phyloP scores from a whole-genome alignment of 2,888 invertebrate genomes.

The Drosophila recens region DNA sequence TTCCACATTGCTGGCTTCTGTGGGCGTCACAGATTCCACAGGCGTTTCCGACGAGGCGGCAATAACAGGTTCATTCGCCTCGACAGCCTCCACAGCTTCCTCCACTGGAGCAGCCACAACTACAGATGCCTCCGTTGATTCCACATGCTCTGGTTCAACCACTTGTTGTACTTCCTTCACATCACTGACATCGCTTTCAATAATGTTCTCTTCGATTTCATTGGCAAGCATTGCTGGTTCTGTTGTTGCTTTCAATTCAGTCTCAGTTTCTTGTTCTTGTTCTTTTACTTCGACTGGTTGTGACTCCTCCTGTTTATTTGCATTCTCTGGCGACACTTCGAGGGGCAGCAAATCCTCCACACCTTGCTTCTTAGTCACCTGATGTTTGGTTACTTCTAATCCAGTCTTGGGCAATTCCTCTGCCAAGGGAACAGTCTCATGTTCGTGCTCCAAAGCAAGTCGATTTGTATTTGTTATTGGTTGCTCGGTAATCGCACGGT shows the following conservation, averaged over 20 bases:
- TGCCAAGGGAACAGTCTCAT: slow-evolving; percentile 31
- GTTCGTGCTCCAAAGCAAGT: slow-evolving; percentile 61
- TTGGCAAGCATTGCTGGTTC: slow-evolving; percentile 26
- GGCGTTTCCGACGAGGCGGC: slow-evolving; percentile 1
- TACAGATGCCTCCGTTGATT: slow-evolving; percentile 30
- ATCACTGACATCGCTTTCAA: slow-evolving; percentile 38
- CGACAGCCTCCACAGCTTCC: slow-evolving; percentile 7
- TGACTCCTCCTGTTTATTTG: slow-evolving; percentile 12
- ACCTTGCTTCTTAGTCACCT: slow-evolving; percentile 73
- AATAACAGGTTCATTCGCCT: slow-evolving; percentile 23
- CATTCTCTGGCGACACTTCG: slow-evolving; percentile 23
- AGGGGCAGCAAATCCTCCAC: slow-evolving; percentile 59
- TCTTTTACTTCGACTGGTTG: background rate
- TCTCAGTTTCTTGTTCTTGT: slow-evolving; percentile 4
- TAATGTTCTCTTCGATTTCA: slow-evolving; percentile 48
- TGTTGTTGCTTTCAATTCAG: background rate
- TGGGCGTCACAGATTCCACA: slow-evolving; percentile 24
- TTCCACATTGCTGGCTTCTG: slow-evolving; percentile 19
- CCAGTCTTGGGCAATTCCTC: slow-evolving; percentile 40
- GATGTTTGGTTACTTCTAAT: slow-evolving; percentile 63
- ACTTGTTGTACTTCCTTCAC: slow-evolving; percentile 7
- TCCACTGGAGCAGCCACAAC: slow-evolving; percentile 15
- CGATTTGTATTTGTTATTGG: slow-evolving; percentile 62
- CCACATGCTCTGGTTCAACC: slow-evolving; percentile 17
- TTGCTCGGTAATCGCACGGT: slow-evolving; percentile 62